Percentiles rank a stretch among this genome's conserved stretches.
phyloP scores from a whole-genome alignment of 1,140 invertebrate species.

The Heliconius congener region DNA sequence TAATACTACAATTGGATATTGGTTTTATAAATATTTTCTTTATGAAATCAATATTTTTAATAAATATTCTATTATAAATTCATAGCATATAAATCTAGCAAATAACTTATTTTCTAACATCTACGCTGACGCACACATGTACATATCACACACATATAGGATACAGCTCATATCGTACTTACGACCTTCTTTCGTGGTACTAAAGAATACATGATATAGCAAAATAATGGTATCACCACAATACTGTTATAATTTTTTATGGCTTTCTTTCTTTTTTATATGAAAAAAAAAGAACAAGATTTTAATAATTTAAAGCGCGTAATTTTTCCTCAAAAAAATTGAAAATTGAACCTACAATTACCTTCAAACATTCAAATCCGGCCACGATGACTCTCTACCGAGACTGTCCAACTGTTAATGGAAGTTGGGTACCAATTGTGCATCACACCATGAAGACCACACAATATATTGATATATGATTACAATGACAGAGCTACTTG shows the following conservation, averaged over 20 bases:
- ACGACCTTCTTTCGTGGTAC: conserved; percentile 60
- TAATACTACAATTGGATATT: too few species aligned
- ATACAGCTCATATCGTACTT: conserved; percentile 79
- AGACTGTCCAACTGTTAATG: too few species aligned
- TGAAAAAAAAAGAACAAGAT: neutral
- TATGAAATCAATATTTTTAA: neutral
- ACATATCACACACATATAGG: conserved; percentile 53
- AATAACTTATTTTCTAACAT: conserved; percentile 42
- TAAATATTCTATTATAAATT: neutral
- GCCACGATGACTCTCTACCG: neutral
- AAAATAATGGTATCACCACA: conserved; percentile 29
- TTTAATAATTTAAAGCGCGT: neutral
- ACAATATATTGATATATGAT: too few species aligned
- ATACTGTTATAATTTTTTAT: conserved; percentile 15
- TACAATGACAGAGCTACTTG: too few species aligned
- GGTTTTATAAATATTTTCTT: too few species aligned
- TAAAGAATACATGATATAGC: conserved; percentile 35
- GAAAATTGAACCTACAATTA: neutral
- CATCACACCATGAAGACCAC: too few species aligned
- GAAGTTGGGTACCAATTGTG: too few species aligned
- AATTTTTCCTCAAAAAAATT: neutral
- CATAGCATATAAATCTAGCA: conserved; percentile 41
- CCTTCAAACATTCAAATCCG: neutral
- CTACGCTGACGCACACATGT: conserved; percentile 52
- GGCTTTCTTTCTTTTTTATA: neutral